phyloP scores from a whole-genome alignment of 2,797 vertebrate species.

The Balearica regulorum region DNA sequence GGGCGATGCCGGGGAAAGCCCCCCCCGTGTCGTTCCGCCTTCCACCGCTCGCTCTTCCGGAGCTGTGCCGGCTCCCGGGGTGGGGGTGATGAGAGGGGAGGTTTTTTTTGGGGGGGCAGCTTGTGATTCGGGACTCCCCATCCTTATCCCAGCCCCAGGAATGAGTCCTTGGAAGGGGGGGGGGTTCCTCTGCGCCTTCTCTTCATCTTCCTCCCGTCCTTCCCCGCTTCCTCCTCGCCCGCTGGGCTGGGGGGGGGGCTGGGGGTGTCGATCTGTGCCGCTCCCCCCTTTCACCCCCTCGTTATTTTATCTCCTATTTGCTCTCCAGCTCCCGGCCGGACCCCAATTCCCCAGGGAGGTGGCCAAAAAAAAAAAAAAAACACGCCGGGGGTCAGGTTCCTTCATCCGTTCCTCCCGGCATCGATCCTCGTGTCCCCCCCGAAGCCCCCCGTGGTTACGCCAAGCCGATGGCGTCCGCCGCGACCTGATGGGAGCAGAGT shows the following conservation, averaged over 20 bases:
- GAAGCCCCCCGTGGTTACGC: not conserved
- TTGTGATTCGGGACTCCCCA: fast-evolving
- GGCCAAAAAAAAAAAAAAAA: not conserved
- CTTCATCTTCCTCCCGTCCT: not conserved
- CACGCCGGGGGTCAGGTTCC: not conserved
- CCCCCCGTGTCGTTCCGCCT: not conserved
- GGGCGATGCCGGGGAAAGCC: not conserved
- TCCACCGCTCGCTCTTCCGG: not conserved
- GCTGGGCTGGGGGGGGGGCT: too few relatives aligned
- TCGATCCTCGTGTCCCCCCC: too few relatives aligned
- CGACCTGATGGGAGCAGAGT: not conserved
- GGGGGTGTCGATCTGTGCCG: too few relatives aligned
- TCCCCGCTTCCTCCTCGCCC: not conserved
- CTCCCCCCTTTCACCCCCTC: not conserved
- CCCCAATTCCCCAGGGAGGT: too few relatives aligned
- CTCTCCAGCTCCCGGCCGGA: not conserved
- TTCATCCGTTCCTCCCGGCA: not conserved
- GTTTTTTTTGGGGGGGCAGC: not conserved
- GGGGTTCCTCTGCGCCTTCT: too few relatives aligned
- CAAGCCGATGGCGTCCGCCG: not conserved
- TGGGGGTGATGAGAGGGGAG: not conserved
- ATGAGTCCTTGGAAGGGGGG: too few relatives aligned
- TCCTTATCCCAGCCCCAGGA: not conserved
- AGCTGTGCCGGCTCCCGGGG: not conserved
- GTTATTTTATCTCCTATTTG: not conserved